Evolutionary conservation across 2,113 vertebrate genomes (phyloP).

Genomic region (Romanogobio albipinnatus): DNA sequence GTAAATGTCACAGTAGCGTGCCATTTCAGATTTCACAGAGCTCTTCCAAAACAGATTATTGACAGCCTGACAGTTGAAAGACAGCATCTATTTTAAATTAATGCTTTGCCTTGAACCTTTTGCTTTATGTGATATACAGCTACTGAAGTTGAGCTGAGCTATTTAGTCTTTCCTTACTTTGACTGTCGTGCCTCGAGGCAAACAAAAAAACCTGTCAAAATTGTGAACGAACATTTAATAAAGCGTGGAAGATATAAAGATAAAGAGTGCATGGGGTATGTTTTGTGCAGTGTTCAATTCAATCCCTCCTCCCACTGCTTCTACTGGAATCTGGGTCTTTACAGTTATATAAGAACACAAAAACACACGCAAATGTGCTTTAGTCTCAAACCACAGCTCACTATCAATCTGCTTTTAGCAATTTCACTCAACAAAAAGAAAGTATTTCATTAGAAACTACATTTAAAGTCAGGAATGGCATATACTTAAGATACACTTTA

Average conservation of each 20-base stretch:
- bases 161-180: not conserved
- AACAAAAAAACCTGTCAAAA: not conserved
- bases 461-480: not conserved
- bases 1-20: constrained; percentile 28
- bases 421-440: not conserved
- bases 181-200: not conserved
- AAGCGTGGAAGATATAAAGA: constrained; percentile 10
- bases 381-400: not conserved
- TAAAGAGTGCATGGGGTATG: not conserved
- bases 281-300: constrained; percentile 21
- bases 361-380: constrained; percentile 7
- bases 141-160: constrained; percentile 5
- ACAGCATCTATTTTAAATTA: not conserved
- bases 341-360: constrained; percentile 14
- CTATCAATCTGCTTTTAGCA: not conserved
- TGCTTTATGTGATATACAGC: not conserved
- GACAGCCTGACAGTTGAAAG: constrained; percentile 4
- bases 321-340: constrained; percentile 10
- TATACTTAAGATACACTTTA: too few relatives aligned
- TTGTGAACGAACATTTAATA: not conserved
- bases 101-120: not conserved
- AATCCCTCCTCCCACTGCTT: constrained; percentile 7
- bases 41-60: constrained; percentile 3
- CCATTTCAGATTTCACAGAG: constrained; percentile 24
- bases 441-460: not conserved